A percentile compares a stretch with the other conserved stretches of the same genome.
phyloP scores from a whole-genome alignment of 2,113 vertebrate species.

The Hypocryptadius cinnamomeus region DNA sequence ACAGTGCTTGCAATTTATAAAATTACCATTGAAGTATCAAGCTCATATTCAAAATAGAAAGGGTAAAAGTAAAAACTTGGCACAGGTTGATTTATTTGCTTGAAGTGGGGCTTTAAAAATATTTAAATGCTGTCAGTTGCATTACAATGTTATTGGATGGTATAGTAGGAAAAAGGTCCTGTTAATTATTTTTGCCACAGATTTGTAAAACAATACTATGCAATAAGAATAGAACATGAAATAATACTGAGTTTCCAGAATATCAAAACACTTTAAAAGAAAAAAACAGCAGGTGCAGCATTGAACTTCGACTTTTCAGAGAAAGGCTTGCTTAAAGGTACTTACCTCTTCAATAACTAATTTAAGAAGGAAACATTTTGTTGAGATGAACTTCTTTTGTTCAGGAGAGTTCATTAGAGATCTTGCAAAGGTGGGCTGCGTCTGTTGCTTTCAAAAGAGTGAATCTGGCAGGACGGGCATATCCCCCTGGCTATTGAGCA shows the following conservation, averaged over 20 bases:
- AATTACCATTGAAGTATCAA: not conserved
- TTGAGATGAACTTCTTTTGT: constrained; percentile 25
- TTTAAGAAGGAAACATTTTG: not conserved
- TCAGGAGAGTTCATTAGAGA: not conserved
- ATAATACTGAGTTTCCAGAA: not conserved
- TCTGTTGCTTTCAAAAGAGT: constrained; percentile 11
- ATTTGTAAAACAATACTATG: not conserved
- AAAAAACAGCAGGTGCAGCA: not conserved
- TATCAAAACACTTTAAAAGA: not conserved
- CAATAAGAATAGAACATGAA: not conserved
- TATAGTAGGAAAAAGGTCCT: not conserved
- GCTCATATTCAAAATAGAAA: not conserved
- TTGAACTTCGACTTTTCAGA: not conserved
- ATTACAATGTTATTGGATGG: not conserved
- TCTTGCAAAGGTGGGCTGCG: not conserved
- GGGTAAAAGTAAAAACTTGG: not conserved
- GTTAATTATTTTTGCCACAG: not conserved
- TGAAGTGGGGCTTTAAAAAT: not conserved
- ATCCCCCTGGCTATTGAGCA: not conserved
- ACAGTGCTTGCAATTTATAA: not conserved
- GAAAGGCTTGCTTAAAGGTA: constrained; percentile 6
- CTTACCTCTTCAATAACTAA: constrained; percentile 11
- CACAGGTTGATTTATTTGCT: not conserved
- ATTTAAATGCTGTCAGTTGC: not conserved
- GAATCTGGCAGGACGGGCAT: not conserved